phyloP scores from a whole-genome alignment of 1,140 invertebrate genomes.

The Cyclina sinensis region DNA sequence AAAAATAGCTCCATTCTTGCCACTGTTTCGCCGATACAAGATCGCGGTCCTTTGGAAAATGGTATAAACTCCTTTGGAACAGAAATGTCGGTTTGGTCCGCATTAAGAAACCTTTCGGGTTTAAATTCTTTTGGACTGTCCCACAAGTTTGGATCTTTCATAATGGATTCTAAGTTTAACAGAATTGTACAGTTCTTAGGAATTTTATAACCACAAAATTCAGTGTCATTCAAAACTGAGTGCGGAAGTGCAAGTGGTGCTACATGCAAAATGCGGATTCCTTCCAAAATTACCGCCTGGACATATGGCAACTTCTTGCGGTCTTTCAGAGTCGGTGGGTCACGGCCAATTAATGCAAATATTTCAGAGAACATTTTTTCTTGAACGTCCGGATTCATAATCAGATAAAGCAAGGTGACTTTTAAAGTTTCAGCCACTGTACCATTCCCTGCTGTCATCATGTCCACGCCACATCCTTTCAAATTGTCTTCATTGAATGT shows the following conservation, averaged over 20 bases:
- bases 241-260: constrained; percentile 82
- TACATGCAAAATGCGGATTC: constrained; percentile 51
- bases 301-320: constrained; percentile 56
- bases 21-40: constrained; percentile 71
- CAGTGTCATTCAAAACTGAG: constrained; percentile 71
- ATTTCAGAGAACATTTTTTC: constrained; percentile 94
- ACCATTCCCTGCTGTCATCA: not conserved
- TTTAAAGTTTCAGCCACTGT: too few relatives aligned
- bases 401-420: constrained; percentile 91
- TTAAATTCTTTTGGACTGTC: constrained; percentile 90
- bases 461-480: not conserved
- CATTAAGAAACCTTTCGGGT: constrained; percentile 88
- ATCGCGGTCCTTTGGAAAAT: constrained; percentile 64
- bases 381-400: constrained; percentile 91
- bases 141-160: constrained; percentile 88
- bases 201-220: constrained; percentile 80
- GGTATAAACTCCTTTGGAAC: constrained; percentile 67
- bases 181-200: constrained; percentile 76
- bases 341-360: constrained; percentile 86
- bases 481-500: not conserved
- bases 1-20: constrained; percentile 70
- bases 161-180: constrained; percentile 76
- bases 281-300: constrained; percentile 72
- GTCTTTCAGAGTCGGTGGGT: constrained; percentile 52
- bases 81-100: not conserved